These are phyloP conservation scores for Isichthys henryi DNA, from an alignment of 2,113 vertebrate species.

Conservation along the genomic window DNA sequence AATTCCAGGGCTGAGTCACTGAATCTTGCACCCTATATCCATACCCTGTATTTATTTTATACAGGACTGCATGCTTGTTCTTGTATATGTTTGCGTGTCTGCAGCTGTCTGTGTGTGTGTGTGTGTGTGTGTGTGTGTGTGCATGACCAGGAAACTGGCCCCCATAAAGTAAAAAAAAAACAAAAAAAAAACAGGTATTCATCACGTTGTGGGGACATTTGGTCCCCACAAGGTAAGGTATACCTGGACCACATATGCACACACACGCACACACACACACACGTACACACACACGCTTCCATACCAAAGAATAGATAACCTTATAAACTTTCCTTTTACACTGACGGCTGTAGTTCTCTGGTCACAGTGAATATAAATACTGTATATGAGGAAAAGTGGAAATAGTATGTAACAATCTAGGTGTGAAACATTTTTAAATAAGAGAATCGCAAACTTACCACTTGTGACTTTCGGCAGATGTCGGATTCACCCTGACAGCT, in stretches of 20 bases:
- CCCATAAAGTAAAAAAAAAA: no score
- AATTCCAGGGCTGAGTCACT: background rate
- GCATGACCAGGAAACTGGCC: background rate
- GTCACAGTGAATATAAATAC: background rate
- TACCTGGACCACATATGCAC: background rate
- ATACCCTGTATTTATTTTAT: background rate
- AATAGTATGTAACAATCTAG: background rate
- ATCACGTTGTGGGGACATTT: no score
- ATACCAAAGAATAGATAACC: background rate
- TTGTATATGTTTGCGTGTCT: background rate
- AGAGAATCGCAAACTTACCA: constrained; percentile 67
- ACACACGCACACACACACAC: background rate
- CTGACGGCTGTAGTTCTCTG: background rate
- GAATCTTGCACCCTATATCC: background rate
- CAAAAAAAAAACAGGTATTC: no score
- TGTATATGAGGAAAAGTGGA: background rate
- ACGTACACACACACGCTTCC: no score
- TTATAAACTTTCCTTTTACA: background rate
- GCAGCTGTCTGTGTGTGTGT: background rate
- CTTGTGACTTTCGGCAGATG: constrained; percentile 80
- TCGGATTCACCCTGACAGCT: constrained; percentile 70
- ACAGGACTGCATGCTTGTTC: background rate
- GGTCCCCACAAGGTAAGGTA: no score
- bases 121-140: background rate
- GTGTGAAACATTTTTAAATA: background rate